Conservation (phyloP, 2,113 vertebrate genomes). For the Anarhynchus alexandrinus region DNA sequence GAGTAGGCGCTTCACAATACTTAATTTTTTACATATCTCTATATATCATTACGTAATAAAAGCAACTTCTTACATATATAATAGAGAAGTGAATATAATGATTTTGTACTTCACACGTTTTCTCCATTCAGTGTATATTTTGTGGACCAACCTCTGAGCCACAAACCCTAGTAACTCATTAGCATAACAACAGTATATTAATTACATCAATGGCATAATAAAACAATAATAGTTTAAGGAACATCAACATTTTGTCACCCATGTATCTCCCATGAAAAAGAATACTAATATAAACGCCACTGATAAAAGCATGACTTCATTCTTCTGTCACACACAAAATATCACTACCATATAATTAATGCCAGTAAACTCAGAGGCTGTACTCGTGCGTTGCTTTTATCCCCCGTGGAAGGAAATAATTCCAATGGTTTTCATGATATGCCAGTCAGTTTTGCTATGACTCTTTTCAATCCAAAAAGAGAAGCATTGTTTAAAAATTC, state of each 20-base stretch:
- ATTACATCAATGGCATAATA: background rate
- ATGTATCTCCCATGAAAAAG: background rate
- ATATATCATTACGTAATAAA: background rate
- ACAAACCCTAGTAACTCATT: background rate
- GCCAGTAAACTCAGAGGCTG: background rate
- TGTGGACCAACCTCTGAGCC: background rate
- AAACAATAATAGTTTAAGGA: conserved; percentile 1
- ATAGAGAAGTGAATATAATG: background rate
- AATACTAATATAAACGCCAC: background rate
- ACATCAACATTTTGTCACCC: conserved; percentile 31
- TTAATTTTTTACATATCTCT: background rate
- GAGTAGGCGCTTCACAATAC: background rate
- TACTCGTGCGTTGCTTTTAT: background rate
- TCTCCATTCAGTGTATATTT: background rate
- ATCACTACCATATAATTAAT: conserved; percentile 4
- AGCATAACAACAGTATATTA: background rate
- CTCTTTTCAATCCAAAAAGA: background rate
- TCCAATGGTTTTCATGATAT: background rate
- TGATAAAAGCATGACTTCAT: background rate
- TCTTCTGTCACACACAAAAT: conserved; percentile 17
- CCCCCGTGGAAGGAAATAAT: background rate
- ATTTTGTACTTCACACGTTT: background rate
- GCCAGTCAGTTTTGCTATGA: background rate
- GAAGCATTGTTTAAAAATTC: background rate
- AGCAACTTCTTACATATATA: background rate